Evolutionary conservation across 92 coral and sea anemone genomes (phyloP).

Genomic region (Zoanthus gigantus): DNA sequence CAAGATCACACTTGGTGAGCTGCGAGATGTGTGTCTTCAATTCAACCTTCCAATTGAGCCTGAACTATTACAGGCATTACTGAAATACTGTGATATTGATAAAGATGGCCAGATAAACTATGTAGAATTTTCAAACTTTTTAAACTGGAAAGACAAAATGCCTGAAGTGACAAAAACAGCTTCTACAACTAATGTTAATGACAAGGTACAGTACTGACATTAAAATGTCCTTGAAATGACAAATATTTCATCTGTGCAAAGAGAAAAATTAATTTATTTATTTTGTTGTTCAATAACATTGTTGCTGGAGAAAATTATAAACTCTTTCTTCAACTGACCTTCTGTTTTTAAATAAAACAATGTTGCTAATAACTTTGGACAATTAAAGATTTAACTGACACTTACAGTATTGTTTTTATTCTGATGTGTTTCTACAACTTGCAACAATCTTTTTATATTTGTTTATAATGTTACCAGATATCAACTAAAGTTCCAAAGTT

Average conservation of each 20-base stretch:
- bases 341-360: no score
- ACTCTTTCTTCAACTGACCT: no score
- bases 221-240: neutral
- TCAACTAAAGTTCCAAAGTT: no score
- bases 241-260: neutral
- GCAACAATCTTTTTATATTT: no score
- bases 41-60: constrained; percentile 94
- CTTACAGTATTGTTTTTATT: no score
- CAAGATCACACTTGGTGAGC: constrained; percentile 83
- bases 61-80: constrained; percentile 77
- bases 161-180: constrained; percentile 43
- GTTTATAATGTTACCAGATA: no score
- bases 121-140: constrained; percentile 91
- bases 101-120: constrained; percentile 91
- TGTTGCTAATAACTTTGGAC: no score
- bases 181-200: constrained; percentile 9
- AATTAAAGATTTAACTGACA: no score
- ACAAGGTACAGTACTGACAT: constrained; percentile 20
- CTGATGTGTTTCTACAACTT: no score
- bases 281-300: no score
- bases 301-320: no score
- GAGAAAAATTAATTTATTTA: neutral
- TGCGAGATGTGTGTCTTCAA: constrained; percentile 82
- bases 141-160: constrained; percentile 95
- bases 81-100: constrained; percentile 92